Evolutionary conservation across 53 echinoderm and acorn worm genomes (phyloP), one percentile per base, ranked within the genome.

Genomic region (Temnopleurus reevesii): DNA sequence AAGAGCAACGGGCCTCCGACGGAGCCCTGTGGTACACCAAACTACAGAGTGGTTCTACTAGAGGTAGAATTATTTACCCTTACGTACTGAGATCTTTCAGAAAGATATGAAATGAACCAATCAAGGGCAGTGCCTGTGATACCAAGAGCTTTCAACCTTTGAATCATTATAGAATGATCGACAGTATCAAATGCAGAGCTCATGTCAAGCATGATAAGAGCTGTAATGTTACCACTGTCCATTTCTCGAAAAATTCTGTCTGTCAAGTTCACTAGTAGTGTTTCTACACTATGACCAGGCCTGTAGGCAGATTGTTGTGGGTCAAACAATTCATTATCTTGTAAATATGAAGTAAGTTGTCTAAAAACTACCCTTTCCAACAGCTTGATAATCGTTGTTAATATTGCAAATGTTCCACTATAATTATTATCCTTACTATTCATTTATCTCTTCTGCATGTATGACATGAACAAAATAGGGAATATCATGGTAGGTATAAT

Each of bases 221-320:
- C 17, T 4, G 55, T 55, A 55, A 55, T 55, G 17, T 55, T 55
- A 18, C 55, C 17, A 15, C 18, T 12, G n/a, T 55, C 55, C 55
- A 55, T 9, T 55, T 55, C 55, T 55, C 55, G 17, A 55, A 12
- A 76, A 21, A 91, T 77, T 45, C 77, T 89, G 24, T 89, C 65
- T 76, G 57, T 81, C 21, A 92, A 47, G 55, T 55, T 55, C 4
- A 55, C 55, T 12, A 55, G 55, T 55, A 55, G 55, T 55, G 55
- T 55, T 55, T 55, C 55, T 15, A 55, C 55, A 55, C 55, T 55
- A 55, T 55, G 55, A 55, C 55, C 55, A 55, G 55, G 55, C 55
- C 18, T 55, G 17, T 55, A 15, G 15, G 55, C 55, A 3, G 55
- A 55, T 55, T 1, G 49, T 12, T 49, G 49, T 49, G 49, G 49